A percentile compares a stretch with the other conserved stretches of the same genome.
These are phyloP conservation scores for Empidonax alnorum DNA, from an alignment of 2,113 vertebrate genomes.

Conservation along the genomic window DNA sequence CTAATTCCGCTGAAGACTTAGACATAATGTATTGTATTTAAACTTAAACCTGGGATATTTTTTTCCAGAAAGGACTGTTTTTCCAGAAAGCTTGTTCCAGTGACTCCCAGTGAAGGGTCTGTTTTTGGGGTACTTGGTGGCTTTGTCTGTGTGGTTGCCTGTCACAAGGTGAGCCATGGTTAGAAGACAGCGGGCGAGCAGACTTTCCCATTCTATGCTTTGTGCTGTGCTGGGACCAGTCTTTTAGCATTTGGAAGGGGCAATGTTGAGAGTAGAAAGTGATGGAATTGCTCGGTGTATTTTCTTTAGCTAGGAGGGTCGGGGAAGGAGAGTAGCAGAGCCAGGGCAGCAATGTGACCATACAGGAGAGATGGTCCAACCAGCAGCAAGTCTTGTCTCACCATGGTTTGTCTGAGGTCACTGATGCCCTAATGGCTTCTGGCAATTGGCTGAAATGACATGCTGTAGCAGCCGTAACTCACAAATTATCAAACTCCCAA, in stretches of 20 bases:
- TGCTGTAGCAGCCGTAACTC: not conserved
- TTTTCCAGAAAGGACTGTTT: not conserved
- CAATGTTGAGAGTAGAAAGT: not conserved
- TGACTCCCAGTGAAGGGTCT: not conserved
- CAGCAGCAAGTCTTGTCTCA: fast-evolving
- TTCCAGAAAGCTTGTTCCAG: not conserved
- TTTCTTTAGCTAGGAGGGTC: not conserved
- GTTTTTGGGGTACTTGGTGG: not conserved
- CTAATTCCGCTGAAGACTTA: not conserved
- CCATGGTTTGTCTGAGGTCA: not conserved
- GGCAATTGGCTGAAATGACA: not conserved
- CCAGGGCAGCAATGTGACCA: not conserved
- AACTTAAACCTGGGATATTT: not conserved
- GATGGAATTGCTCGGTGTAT: not conserved
- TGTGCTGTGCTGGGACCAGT: not conserved
- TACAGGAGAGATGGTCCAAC: not conserved
- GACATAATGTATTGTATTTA: not conserved
- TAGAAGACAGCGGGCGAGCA: not conserved
- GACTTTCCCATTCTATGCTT: not conserved
- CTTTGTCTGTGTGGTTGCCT: fast-evolving
- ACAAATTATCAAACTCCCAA: conserved; percentile 20
- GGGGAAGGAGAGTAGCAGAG: not conserved
- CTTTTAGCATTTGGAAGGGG: not conserved
- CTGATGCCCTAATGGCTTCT: not conserved
- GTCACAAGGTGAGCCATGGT: not conserved